phyloP scores from a whole-genome alignment of 1,140 invertebrate species.

The Penaeus japonicus region DNA sequence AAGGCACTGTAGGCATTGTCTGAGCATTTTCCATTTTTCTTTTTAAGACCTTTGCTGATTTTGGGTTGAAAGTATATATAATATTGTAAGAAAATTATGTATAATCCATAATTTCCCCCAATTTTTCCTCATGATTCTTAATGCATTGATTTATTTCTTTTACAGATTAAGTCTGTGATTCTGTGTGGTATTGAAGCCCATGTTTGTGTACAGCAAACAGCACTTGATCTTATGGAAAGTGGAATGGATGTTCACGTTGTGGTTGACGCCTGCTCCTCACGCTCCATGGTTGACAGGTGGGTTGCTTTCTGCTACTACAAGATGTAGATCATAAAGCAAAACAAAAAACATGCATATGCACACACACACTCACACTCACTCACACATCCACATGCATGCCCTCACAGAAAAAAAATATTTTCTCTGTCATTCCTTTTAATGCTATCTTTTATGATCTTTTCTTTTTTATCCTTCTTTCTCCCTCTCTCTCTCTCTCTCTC shows the following conservation, averaged over 20 bases:
- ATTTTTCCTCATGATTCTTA: not conserved
- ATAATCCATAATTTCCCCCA: too few species aligned
- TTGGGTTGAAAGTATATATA: too few species aligned
- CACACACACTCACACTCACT: not conserved
- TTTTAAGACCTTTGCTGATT: too few species aligned
- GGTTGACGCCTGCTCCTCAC: constrained; percentile 72
- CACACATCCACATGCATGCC: not conserved
- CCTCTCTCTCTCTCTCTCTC: not conserved
- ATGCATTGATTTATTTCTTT: not conserved
- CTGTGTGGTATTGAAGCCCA: constrained; percentile 76
- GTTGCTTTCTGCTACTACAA: not conserved
- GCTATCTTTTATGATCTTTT: too few species aligned
- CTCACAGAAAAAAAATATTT: not conserved
- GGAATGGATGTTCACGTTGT: constrained; percentile 73
- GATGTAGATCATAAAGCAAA: too few species aligned
- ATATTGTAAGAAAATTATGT: too few species aligned
- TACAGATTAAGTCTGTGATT: constrained; percentile 67
- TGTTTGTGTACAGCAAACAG: constrained; percentile 73
- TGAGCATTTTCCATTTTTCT: too few species aligned
- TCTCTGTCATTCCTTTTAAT: too few species aligned
- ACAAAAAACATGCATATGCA: too few species aligned
- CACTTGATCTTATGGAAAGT: constrained; percentile 69
- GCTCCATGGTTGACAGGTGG: constrained; percentile 71
- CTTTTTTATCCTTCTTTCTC: too few species aligned
- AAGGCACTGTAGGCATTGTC: too few species aligned